These are phyloP conservation scores for Cairina moschata DNA, from an alignment of 2,113 vertebrate genomes.

Conservation along the genomic window DNA sequence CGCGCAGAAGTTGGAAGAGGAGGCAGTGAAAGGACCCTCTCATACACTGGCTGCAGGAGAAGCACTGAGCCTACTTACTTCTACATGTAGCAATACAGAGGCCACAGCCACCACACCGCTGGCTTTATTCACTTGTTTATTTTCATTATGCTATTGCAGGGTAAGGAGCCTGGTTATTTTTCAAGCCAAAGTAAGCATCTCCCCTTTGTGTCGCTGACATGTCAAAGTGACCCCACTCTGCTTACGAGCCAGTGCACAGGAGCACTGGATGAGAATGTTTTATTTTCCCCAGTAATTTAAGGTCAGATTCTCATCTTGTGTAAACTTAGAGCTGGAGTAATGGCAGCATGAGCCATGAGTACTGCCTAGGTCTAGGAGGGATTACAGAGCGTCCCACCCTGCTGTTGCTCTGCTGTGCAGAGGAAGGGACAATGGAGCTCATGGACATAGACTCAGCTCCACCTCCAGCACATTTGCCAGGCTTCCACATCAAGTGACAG, in stretches of 20 bases:
- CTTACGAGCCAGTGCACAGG: not conserved
- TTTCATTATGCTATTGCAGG: not conserved
- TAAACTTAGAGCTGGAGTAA: not conserved
- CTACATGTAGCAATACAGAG: not conserved
- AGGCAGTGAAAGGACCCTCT: not conserved
- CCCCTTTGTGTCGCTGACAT: not conserved
- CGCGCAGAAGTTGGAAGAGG: not conserved
- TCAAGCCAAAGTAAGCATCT: constrained; percentile 10
- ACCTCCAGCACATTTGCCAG: not conserved
- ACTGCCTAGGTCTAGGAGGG: not conserved
- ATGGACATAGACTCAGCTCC: not conserved
- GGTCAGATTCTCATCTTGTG: not conserved
- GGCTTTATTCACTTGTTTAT: not conserved
- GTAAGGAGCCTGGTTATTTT: not conserved
- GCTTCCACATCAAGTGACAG: not conserved
- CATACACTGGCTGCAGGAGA: not conserved
- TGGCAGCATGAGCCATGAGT: not conserved
- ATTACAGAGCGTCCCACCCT: not conserved
- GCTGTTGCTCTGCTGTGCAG: not conserved
- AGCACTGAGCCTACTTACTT: not conserved
- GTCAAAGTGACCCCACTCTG: not conserved
- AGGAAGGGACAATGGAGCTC: not conserved
- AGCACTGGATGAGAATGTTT: not conserved
- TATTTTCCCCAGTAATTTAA: not conserved
- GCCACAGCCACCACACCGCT: not conserved